These are phyloP conservation scores for Heliconius erato DNA, from an alignment of 2,888 invertebrate species.

Conservation along the genomic window DNA sequence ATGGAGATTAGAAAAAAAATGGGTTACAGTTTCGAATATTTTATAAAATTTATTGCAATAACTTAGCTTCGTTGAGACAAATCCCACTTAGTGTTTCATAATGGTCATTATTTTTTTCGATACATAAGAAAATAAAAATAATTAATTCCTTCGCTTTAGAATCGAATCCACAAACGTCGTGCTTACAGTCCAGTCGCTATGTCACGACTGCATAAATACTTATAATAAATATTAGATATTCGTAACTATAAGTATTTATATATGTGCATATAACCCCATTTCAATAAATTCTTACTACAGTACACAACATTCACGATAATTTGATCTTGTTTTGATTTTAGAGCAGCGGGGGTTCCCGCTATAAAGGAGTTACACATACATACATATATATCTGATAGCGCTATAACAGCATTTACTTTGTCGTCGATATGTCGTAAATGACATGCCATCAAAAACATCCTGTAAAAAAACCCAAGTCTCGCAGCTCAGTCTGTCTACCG, in stretches of 20 bases:
- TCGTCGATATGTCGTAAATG: neutral
- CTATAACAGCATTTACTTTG: neutral
- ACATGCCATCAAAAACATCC: too few species aligned
- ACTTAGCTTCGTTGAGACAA: too few species aligned
- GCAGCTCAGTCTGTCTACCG: too few species aligned
- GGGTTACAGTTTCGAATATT: too few species aligned
- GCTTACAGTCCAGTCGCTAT: too few species aligned
- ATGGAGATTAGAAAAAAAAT: neutral
- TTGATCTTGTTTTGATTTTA: conserved; percentile 43
- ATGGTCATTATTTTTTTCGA: too few species aligned
- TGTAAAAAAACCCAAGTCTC: too few species aligned
- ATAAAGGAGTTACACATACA: neutral
- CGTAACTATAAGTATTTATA: neutral
- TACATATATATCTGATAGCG: neutral
- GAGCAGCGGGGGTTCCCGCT: conserved; percentile 8
- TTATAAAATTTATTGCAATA: too few species aligned
- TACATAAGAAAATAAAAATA: too few species aligned
- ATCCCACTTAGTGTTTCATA: too few species aligned
- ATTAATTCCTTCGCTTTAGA: neutral
- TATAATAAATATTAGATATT: neutral
- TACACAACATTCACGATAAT: conserved; percentile 29
- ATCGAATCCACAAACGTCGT: neutral
- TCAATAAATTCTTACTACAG: conserved; percentile 22
- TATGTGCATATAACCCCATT: neutral
- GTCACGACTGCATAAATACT: too few species aligned